Conservation (phyloP, 2,797 vertebrate genomes). For the Garrulus glandarius region DNA sequence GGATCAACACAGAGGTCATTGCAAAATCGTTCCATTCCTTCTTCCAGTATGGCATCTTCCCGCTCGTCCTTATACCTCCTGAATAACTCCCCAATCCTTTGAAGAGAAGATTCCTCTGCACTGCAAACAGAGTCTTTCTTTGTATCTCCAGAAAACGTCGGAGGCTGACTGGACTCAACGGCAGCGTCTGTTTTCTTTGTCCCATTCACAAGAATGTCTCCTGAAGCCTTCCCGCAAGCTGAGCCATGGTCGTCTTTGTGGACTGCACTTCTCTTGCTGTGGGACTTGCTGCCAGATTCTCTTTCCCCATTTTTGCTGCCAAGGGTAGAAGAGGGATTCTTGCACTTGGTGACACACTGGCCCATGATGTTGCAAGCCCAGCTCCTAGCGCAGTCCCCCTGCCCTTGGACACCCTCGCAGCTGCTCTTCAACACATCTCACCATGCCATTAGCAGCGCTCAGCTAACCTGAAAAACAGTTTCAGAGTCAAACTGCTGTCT, state of each 20-base stretch:
- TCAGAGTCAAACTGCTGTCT: background rate
- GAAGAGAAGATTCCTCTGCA: slow-evolving; percentile 84
- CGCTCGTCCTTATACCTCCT: slow-evolving; percentile 92
- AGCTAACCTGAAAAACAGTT: slow-evolving; percentile 68
- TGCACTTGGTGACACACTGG: slow-evolving; percentile 99
- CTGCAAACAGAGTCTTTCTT: slow-evolving; percentile 77
- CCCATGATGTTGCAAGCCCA: slow-evolving; percentile 86
- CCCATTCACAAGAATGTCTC: slow-evolving; percentile 90
- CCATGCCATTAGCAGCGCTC: slow-evolving; percentile 84
- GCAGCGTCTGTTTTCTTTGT: slow-evolving; percentile 88
- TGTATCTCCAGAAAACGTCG: slow-evolving; percentile 75
- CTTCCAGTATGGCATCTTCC: slow-evolving; percentile 95
- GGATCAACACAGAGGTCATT: slow-evolving; percentile 95
- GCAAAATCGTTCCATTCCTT: slow-evolving; percentile 98
- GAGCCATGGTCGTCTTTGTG: slow-evolving; percentile 87
- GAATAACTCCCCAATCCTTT: slow-evolving; percentile 90
- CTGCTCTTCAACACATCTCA: slow-evolving; percentile 83
- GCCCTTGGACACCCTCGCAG: slow-evolving; percentile 81
- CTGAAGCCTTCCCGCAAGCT: slow-evolving; percentile 81
- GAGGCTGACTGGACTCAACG: slow-evolving; percentile 80
- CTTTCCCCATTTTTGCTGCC: slow-evolving; percentile 98
- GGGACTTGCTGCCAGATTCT: slow-evolving; percentile 88
- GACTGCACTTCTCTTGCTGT: slow-evolving; percentile 84
- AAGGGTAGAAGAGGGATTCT: slow-evolving; percentile 96
- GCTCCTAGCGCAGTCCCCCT: slow-evolving; percentile 72